Evolutionary conservation across 2,113 vertebrate genomes (phyloP).

Genomic region (Eleginops maclovinus): DNA sequence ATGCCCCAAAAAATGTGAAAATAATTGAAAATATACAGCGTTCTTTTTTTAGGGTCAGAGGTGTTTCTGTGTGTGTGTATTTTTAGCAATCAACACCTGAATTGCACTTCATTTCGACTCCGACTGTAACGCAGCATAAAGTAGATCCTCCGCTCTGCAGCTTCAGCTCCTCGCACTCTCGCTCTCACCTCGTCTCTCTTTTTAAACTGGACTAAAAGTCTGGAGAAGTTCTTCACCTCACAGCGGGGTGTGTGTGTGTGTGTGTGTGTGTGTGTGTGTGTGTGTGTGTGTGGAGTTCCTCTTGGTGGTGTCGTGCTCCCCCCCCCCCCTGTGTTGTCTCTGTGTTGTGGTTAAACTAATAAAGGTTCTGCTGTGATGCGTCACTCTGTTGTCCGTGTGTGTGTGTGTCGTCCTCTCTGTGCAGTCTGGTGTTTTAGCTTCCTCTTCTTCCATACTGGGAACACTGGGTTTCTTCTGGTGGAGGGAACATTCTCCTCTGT

Average conservation of each 20-base stretch:
- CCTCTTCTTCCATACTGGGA: not conserved
- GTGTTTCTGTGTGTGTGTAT: too few species aligned
- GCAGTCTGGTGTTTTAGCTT: not conserved
- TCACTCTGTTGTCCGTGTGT: conserved; percentile 56
- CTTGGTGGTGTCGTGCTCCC: conserved; percentile 41
- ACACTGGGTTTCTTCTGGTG: not conserved
- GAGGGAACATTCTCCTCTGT: not conserved
- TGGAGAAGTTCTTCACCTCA: conserved; percentile 38
- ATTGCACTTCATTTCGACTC: too few species aligned
- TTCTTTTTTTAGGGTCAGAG: too few species aligned
- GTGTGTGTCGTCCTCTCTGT: conserved; percentile 45
- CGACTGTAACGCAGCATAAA: too few species aligned
- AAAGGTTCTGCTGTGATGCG: conserved; percentile 78
- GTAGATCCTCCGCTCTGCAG: not conserved
- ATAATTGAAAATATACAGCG: too few species aligned
- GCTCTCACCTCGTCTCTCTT: not conserved
- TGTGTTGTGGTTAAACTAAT: conserved; percentile 76
- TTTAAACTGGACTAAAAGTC: conserved; percentile 35
- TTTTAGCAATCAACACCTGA: too few species aligned
- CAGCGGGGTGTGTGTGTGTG: too few species aligned
- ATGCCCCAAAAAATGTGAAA: too few species aligned
- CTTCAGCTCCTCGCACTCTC: conserved; percentile 5
- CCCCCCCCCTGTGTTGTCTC: conserved; percentile 37
- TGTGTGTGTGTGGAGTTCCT: not conserved
- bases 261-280: too few species aligned